These are phyloP conservation scores for Chelonia mydas DNA, from an alignment of 2,797 vertebrate genomes.

Conservation along the genomic window DNA sequence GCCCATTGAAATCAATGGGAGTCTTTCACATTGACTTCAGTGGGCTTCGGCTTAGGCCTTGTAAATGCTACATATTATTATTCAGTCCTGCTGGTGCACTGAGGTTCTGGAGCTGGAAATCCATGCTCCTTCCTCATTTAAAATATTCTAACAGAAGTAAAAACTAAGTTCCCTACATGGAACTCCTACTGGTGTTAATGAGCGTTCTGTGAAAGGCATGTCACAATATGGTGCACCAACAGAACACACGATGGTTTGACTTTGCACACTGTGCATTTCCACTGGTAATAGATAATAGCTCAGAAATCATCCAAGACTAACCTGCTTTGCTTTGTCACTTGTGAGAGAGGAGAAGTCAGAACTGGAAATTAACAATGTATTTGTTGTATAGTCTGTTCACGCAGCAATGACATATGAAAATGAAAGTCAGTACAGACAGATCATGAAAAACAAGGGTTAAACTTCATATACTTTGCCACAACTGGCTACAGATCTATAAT, in stretches of 20 bases:
- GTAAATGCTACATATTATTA: background rate
- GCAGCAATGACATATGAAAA: background rate
- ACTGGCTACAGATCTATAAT: background rate
- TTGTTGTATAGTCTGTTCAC: background rate
- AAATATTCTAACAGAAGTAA: background rate
- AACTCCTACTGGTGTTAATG: background rate
- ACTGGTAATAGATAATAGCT: slow-evolving; percentile 57
- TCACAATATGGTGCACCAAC: slow-evolving; percentile 23
- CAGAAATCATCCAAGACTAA: slow-evolving; percentile 34
- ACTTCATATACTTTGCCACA: background rate
- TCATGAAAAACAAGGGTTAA: background rate
- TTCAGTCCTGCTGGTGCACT: background rate
- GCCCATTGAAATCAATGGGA: background rate
- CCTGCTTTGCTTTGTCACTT: slow-evolving; percentile 40
- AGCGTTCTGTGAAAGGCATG: background rate
- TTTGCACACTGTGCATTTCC: slow-evolving; percentile 16
- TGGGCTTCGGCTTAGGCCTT: background rate
- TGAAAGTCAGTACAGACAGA: background rate
- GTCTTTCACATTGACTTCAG: background rate
- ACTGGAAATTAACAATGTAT: slow-evolving; percentile 16
- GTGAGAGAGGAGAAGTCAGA: slow-evolving; percentile 3
- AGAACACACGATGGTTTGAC: slow-evolving; percentile 4
- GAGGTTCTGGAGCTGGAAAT: background rate
- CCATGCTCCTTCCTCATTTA: background rate
- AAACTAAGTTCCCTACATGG: background rate